phyloP scores from a whole-genome alignment of 2,888 invertebrate species.

The Thysanoteuthis rhombus region DNA sequence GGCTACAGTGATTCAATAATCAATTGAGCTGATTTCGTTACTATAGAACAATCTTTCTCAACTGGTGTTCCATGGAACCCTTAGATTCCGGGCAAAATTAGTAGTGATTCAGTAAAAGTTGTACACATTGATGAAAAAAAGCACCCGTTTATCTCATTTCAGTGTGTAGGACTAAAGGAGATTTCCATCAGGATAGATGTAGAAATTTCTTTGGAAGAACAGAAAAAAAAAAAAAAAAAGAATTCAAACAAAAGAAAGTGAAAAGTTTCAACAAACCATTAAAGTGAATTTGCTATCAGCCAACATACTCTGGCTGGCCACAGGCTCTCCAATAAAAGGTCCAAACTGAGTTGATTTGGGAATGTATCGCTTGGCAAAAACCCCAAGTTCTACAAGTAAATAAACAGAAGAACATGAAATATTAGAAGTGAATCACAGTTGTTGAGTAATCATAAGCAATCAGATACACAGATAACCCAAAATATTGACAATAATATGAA shows the following conservation, averaged over 20 bases:
- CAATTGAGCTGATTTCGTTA: background rate
- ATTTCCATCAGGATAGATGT: too few species aligned
- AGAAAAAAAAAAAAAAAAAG: background rate
- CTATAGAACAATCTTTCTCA: too few species aligned
- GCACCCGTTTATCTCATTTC: too few species aligned
- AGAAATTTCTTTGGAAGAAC: background rate
- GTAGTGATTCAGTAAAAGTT: too few species aligned
- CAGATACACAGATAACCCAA: too few species aligned
- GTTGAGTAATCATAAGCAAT: too few species aligned
- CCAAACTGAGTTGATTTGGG: conserved; percentile 81
- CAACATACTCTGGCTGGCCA: conserved; percentile 42
- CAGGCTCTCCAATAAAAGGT: conserved; percentile 77
- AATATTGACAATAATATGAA: too few species aligned
- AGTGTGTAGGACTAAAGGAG: too few species aligned
- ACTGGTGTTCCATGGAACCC: too few species aligned
- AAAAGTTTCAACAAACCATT: conserved; percentile 44
- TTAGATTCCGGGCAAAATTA: too few species aligned
- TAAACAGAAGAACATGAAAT: background rate
- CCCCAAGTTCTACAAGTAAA: conserved; percentile 67
- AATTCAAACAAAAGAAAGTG: background rate
- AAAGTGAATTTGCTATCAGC: conserved; percentile 47
- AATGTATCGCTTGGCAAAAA: conserved; percentile 78
- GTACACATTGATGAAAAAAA: too few species aligned
- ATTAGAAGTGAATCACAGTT: background rate
- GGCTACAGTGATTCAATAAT: too few species aligned